These are phyloP conservation scores for Sturnus vulgaris DNA, from an alignment of 2,113 vertebrate genomes.

Conservation along the genomic window DNA sequence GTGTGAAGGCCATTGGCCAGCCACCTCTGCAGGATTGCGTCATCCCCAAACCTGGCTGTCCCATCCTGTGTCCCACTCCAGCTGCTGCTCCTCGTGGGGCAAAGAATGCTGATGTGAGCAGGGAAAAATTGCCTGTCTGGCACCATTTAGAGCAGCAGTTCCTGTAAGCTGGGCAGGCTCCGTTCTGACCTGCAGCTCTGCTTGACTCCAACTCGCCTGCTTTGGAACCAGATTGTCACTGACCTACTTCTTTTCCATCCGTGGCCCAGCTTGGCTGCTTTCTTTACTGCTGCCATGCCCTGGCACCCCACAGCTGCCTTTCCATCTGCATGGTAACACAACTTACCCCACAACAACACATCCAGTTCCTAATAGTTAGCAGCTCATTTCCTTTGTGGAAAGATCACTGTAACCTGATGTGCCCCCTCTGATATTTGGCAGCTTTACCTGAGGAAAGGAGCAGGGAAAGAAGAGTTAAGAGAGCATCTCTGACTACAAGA, in stretches of 20 bases:
- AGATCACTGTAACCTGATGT: accelerated
- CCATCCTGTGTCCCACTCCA: neutral
- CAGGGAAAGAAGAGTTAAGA: neutral
- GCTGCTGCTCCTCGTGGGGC: accelerated
- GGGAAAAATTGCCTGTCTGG: neutral
- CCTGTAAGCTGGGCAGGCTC: neutral
- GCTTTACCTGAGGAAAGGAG: neutral
- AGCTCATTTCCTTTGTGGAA: neutral
- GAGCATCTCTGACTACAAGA: neutral
- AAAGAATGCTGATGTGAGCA: neutral
- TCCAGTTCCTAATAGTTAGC: neutral
- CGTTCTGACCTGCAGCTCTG: neutral
- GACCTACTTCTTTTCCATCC: neutral
- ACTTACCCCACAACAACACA: accelerated
- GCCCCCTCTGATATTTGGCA: neutral
- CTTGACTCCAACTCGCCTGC: neutral
- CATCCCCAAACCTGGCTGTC: neutral
- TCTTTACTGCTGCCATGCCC: neutral
- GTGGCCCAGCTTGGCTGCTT: accelerated
- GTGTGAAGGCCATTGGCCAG: neutral
- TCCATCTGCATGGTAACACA: neutral
- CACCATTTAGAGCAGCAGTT: neutral
- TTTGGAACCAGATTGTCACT: neutral
- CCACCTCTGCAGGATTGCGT: accelerated
- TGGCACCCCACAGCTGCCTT: accelerated